A percentile compares a stretch with the other conserved stretches of the same genome.
These are phyloP conservation scores for Acanthopleura granulata DNA, from an alignment of 2,888 invertebrate genomes.

Conservation along the genomic window DNA sequence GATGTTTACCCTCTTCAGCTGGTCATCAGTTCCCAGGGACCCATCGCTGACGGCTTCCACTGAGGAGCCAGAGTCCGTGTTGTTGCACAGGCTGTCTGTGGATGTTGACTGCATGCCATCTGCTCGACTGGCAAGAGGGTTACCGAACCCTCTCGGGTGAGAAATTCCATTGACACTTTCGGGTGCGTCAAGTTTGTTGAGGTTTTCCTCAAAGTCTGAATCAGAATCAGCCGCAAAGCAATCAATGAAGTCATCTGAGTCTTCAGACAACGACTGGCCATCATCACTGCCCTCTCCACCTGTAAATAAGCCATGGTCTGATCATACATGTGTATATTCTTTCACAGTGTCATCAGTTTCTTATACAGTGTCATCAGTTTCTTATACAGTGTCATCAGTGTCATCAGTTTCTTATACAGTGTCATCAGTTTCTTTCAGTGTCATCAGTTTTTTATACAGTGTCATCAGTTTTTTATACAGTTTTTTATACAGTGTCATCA, in stretches of 20 bases:
- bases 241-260: slow-evolving; percentile 56
- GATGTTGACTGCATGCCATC: background rate
- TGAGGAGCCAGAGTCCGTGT: slow-evolving; percentile 5
- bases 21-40: slow-evolving; percentile 23
- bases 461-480: too few species aligned
- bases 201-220: slow-evolving; percentile 44
- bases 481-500: too few species aligned
- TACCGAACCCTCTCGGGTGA: background rate
- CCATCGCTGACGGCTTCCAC: background rate
- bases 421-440: too few species aligned
- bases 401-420: too few species aligned
- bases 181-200: background rate
- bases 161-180: background rate
- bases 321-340: too few species aligned
- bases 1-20: slow-evolving; percentile 20
- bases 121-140: background rate
- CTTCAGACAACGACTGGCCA: slow-evolving; percentile 49
- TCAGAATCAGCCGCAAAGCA: slow-evolving; percentile 61
- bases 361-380: too few species aligned
- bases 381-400: too few species aligned
- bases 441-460: too few species aligned
- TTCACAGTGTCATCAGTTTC: too few species aligned
- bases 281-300: slow-evolving; percentile 49
- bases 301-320: slow-evolving; percentile 22
- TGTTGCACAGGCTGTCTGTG: background rate